phyloP scores from a whole-genome alignment of 1,140 invertebrate species.

The Sesamia nonagrioides region DNA sequence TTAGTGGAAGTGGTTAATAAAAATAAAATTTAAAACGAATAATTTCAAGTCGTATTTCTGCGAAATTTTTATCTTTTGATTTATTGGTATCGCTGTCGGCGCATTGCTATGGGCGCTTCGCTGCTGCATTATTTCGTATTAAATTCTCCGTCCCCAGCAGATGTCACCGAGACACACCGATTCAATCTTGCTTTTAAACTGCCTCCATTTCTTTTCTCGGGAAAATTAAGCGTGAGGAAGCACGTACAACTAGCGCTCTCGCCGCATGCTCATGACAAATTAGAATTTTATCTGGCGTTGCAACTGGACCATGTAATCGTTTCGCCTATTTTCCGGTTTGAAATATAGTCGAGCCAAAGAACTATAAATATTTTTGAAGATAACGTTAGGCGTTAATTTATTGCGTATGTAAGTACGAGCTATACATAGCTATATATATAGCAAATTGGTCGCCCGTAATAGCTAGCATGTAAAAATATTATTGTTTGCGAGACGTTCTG shows the following conservation, averaged over 20 bases:
- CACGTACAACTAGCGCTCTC: conserved; percentile 38
- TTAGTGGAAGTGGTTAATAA: background rate
- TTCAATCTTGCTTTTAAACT: conserved; percentile 66
- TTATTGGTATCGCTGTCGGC: background rate
- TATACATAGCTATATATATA: too few relatives aligned
- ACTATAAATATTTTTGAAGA: conserved; percentile 54
- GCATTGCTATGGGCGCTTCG: conserved; percentile 51
- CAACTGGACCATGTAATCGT: conserved; percentile 48
- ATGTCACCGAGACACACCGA: conserved; percentile 59
- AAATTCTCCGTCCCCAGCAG: conserved; percentile 66
- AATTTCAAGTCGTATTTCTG: background rate
- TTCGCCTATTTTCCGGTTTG: conserved; percentile 43
- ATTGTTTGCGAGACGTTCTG: conserved; percentile 36
- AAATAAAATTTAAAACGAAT: background rate
- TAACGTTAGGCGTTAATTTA: conserved; percentile 38
- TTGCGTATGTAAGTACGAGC: conserved; percentile 27
- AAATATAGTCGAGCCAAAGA: conserved; percentile 41
- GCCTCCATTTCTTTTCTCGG: conserved; percentile 56
- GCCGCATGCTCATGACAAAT: conserved; percentile 52
- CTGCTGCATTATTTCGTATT: conserved; percentile 62
- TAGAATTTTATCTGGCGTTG: conserved; percentile 55
- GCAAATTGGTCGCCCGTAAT: conserved; percentile 8
- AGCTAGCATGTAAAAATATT: conserved; percentile 39
- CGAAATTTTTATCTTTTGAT: background rate
- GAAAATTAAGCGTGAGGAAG: conserved; percentile 60